A percentile compares a stretch with the other conserved stretches of the same genome.
Conservation (phyloP, 2,888 invertebrate genomes). For the Corythucha ciliata region DNA sequence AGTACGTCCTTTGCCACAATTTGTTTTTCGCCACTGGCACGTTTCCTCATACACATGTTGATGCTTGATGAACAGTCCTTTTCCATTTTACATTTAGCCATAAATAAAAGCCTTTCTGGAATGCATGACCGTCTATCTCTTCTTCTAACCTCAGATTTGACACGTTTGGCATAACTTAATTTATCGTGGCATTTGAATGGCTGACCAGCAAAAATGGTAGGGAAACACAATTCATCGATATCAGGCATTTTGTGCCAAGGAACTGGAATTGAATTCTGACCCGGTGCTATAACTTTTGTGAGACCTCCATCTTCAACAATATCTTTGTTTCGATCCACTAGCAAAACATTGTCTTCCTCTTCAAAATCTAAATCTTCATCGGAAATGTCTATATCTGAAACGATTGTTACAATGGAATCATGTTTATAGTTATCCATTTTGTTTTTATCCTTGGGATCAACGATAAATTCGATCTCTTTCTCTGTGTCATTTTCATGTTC, state of each 20-base stretch:
- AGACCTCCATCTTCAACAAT: background rate
- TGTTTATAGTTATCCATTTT: background rate
- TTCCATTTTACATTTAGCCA: slow-evolving; percentile 15
- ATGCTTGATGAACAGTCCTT: background rate
- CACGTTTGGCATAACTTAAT: slow-evolving; percentile 7
- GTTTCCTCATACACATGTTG: slow-evolving; percentile 12
- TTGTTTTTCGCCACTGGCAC: background rate
- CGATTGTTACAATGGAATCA: too few species aligned
- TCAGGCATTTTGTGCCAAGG: slow-evolving; percentile 10
- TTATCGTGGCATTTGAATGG: background rate
- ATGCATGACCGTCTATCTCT: slow-evolving; percentile 17
- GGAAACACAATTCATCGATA: slow-evolving; percentile 20
- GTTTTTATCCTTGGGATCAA: slow-evolving; percentile 25
- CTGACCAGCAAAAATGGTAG: slow-evolving; percentile 13
- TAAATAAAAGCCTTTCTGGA: slow-evolving; percentile 4
- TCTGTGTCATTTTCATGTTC: slow-evolving; percentile 23
- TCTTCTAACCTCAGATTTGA: slow-evolving; percentile 18
- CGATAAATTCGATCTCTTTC: slow-evolving; percentile 29
- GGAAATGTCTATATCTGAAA: background rate
- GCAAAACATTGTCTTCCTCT: background rate
- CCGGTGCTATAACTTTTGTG: slow-evolving; percentile 13
- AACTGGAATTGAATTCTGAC: slow-evolving; percentile 17
- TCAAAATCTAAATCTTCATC: background rate
- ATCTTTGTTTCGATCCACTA: background rate
- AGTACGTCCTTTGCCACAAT: background rate